Evolutionary conservation across 2,888 invertebrate species (phyloP), one percentile per base, ranked within the genome.

Genomic region (Drosophila diplacantha): DNA sequence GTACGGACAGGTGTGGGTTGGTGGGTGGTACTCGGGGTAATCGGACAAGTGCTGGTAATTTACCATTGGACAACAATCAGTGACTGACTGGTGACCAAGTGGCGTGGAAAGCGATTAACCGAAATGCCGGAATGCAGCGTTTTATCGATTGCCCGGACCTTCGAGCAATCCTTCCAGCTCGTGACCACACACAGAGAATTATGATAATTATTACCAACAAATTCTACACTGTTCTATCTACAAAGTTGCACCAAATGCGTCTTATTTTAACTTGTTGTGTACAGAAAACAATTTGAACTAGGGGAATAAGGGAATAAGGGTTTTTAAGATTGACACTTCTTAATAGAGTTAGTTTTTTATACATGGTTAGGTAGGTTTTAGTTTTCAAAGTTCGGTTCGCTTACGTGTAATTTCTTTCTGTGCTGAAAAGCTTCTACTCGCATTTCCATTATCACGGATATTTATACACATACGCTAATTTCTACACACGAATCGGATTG

Each of bases 91-190:
- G 35, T 51, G 16, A 31, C 38, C 60, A 49, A 50, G 60, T 49
- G 49, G 49, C 62, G 49, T 47, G 60, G 49, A 46, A 34, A 34
- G 26, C 60, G 49, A 60, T 61, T 61, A 61, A 18, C 39, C 18
- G 24, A 12, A 24, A 39, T 26, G 35, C 20, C 14, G 29, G 34
- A 31, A 41, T 58, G 43, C 59, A 58, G 29, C 16, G 35, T 35
- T 35, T 31, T 60, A 60, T 60, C 62, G 60, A 60, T 60, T 60
- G 26, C 16, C 37, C 12, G 31, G 6, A n/a, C n/a, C 7, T 37
- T 41, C 7, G 14, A 12, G 18, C 9, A 46, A 20, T 31, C 44
- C 44, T 20, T 9, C 31, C 5, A 46, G 31, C 18, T 14, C 18
- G 20, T 29, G 44, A 9, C 44, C 29, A 31, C 18, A 31, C 29